phyloP scores from a whole-genome alignment of 2,113 vertebrate species.

The Anhinga rufa region DNA sequence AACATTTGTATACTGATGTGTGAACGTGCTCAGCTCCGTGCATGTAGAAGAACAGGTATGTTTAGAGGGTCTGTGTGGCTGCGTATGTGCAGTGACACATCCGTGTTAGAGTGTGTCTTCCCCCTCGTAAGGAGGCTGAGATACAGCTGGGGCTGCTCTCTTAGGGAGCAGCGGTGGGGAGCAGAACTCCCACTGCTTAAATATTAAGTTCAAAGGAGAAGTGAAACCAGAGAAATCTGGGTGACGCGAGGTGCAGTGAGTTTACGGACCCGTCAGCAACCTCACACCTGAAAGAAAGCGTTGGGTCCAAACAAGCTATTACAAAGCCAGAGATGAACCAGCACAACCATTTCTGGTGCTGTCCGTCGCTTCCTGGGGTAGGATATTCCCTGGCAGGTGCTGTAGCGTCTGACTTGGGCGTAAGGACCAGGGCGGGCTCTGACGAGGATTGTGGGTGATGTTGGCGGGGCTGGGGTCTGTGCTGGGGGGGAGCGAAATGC shows the following conservation, averaged over 20 bases:
- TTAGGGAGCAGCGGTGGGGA: background rate
- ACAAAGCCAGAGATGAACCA: background rate
- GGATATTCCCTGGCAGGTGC: background rate
- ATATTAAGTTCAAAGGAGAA: background rate
- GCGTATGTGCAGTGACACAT: background rate
- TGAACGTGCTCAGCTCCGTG: background rate
- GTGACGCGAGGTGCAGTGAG: background rate
- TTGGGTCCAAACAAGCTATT: background rate
- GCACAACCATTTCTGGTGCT: background rate
- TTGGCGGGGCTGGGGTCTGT: background rate
- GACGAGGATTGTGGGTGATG: background rate
- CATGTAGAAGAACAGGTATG: conserved; percentile 7
- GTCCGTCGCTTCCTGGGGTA: background rate
- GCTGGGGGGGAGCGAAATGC: rapidly evolving
- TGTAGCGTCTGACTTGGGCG: rapidly evolving
- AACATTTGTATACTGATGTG: background rate
- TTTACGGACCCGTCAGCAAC: background rate
- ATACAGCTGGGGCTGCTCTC: background rate
- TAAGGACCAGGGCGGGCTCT: background rate
- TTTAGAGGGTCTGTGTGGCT: background rate
- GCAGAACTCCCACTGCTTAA: background rate
- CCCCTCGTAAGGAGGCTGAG: background rate
- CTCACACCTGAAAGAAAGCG: background rate
- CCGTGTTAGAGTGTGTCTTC: rapidly evolving
- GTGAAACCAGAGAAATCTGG: background rate